Evolutionary conservation across 2,113 vertebrate species (phyloP).

Genomic region (Rhegmatorhina hoffmannsi): DNA sequence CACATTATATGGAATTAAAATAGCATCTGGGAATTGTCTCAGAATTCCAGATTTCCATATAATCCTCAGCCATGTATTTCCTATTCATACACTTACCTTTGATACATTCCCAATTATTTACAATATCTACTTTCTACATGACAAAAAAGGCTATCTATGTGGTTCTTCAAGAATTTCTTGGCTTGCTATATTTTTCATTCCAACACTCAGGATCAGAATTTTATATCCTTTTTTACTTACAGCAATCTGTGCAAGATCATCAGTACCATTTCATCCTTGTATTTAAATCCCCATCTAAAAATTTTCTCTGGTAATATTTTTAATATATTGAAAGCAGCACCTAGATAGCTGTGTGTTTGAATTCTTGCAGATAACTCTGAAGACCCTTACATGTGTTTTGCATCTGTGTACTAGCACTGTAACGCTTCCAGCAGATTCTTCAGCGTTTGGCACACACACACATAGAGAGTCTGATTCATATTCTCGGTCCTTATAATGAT

Average conservation of each 20-base stretch:
- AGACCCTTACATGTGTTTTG: not conserved
- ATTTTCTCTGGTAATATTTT: not conserved
- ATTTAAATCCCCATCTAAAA: not conserved
- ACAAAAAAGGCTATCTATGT: not conserved
- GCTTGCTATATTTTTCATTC: not conserved
- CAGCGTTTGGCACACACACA: rapidly evolving
- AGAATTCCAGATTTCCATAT: not conserved
- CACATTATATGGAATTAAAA: not conserved
- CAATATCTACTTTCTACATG: not conserved
- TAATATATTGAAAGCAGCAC: not conserved
- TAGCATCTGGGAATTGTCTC: not conserved
- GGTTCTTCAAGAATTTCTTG: not conserved
- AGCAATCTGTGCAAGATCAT: not conserved
- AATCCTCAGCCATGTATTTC: not conserved
- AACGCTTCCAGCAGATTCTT: not conserved
- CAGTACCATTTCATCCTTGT: not conserved
- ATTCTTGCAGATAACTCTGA: not conserved
- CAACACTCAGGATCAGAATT: not conserved
- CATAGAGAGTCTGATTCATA: not conserved
- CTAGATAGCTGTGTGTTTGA: not conserved
- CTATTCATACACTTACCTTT: not conserved
- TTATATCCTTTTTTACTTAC: not conserved
- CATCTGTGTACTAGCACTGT: not conserved
- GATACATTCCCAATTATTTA: not conserved
- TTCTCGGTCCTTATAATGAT: not conserved